Evolutionary conservation across 2,888 invertebrate species (phyloP), one percentile per base, ranked within the genome.

Genomic region (Linyphia triangularis): DNA sequence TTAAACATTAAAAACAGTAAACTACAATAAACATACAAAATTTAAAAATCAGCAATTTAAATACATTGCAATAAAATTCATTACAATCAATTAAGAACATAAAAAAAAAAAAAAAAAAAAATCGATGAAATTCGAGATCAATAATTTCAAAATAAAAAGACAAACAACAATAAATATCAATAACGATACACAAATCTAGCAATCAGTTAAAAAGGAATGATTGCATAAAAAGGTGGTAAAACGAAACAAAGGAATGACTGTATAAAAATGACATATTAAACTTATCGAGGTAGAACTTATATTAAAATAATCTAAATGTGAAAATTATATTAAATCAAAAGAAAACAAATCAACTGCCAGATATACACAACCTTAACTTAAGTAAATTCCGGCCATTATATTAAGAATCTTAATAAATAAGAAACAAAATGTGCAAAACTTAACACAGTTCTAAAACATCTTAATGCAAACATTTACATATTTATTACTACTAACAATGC

Each of bases 221-320:
- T 81, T 81, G 37, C 69, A 70, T 59, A 26, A 78, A 78, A 65
- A 65, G 16, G 28, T 63, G 26, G 33, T n/a, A 59, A 51, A 40
- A 83, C 51, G 30, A 28, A 63, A 63, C 30, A 83, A 77, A 77
- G 85, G 78, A 85, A 78, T 85, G 85, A 85, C 51, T 85, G 51
- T 30, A 77, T 67, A 85, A 79, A 63, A 22, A 37, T 28, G 57
- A 72, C 51, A 51, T 40, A 65, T 33, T 85, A 78, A 75, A 67
- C 13, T 37, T 63, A 26, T 33, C 26, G 84, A 84, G 84, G 84
- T 84, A 77, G 84, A 57, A 67, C 37, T 79, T 67, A 57, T 81
- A 70, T 81, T 81, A 51, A 81, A 59, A 79, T 33, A 81, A 28
- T 51, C 63, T 59, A 70, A 81, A 67, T 33, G 26, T n/a, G 33